Percentiles rank a stretch among this genome's conserved stretches.
These are phyloP conservation scores for Rattus norvegicus DNA, from an alignment of 2,113 vertebrate genomes.

Conservation along the genomic window GRCr8 NC_086021.1:44788501-44789000, in stretches of 20 bases:
- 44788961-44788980: background rate
- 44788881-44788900: background rate
- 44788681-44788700: conserved; percentile 11
- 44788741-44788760: background rate
- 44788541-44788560: background rate
- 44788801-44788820: background rate
- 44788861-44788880: background rate
- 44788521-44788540: too few species aligned
- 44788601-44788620: conserved; percentile 48
- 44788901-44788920: background rate
- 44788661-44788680: conserved; percentile 23
- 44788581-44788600: conserved; percentile 35
- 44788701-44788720: background rate
- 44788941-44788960: background rate
- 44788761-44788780: background rate
- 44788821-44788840: background rate
- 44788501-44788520: background rate
- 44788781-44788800: background rate
- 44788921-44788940: background rate
- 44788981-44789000: background rate
- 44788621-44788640: conserved; percentile 61
- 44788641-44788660: background rate
- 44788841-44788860: background rate
- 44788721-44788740: background rate
- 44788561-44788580: conserved; percentile 1